A percentile compares a stretch with the other conserved stretches of the same genome.
Evolutionary conservation across 2,113 vertebrate genomes (phyloP).

Genomic region (Eidolon helvum): DNA sequence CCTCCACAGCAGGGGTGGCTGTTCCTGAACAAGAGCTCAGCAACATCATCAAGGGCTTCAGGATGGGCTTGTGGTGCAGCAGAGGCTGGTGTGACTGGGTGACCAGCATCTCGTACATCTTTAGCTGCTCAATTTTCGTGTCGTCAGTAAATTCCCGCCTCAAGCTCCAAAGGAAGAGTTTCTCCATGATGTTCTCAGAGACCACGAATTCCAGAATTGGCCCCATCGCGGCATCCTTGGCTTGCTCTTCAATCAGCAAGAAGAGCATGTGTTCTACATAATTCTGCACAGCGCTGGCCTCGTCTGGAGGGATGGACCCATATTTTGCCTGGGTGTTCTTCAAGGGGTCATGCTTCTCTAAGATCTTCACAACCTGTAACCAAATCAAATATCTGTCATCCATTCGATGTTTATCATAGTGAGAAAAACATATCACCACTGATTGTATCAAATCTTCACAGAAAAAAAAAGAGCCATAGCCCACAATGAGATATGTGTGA

Average conservation of each 20-base stretch:
- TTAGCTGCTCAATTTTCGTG: slow-evolving; percentile 96
- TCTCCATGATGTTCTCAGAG: slow-evolving; percentile 98
- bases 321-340: slow-evolving; percentile 87
- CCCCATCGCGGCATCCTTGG: slow-evolving; percentile 94
- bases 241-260: slow-evolving; percentile 93
- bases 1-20: slow-evolving; percentile 87
- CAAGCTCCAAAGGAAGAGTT: slow-evolving; percentile 98
- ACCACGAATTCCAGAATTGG: slow-evolving; percentile 98
- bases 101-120: slow-evolving; percentile 97
- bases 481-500: background rate
- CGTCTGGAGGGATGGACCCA: slow-evolving; percentile 90
- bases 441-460: background rate
- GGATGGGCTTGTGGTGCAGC: slow-evolving; percentile 95
- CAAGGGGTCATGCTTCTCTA: slow-evolving; percentile 96
- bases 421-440: background rate
- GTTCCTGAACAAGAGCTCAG: slow-evolving; percentile 94
- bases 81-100: slow-evolving; percentile 94
- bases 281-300: slow-evolving; percentile 97
- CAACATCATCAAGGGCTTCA: slow-evolving; percentile 97
- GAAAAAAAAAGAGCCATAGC: background rate
- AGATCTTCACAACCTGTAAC: slow-evolving; percentile 94
- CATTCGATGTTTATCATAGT: background rate
- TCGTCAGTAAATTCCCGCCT: slow-evolving; percentile 95
- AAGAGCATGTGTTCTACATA: slow-evolving; percentile 99
- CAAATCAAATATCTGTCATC: slow-evolving; percentile 59